These are phyloP conservation scores for Orchesellides sinensis DNA, from an alignment of 2,888 invertebrate genomes.

Conservation along the genomic window DNA sequence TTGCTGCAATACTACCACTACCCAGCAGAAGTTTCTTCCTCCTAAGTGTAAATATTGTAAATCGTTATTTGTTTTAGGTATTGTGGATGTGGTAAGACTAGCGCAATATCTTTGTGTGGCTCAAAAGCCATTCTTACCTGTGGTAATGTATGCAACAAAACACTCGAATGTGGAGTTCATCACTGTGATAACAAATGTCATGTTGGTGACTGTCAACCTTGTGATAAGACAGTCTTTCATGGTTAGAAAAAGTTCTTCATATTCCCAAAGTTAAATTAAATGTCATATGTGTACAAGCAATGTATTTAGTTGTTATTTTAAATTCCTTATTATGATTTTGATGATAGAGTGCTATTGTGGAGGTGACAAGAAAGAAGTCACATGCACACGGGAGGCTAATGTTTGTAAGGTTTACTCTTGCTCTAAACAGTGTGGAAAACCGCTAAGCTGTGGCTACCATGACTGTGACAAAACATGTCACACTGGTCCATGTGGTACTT, in stretches of 20 bases:
- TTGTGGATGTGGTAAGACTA: slow-evolving; percentile 89
- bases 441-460: slow-evolving; percentile 80
- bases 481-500: slow-evolving; percentile 82
- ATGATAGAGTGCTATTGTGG: slow-evolving; percentile 88
- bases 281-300: neutral
- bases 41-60: no score
- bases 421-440: slow-evolving; percentile 78
- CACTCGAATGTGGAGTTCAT: slow-evolving; percentile 88
- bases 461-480: slow-evolving; percentile 84
- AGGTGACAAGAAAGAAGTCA: slow-evolving; percentile 81
- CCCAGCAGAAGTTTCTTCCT: no score
- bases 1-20: slow-evolving; percentile 37
- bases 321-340: no score
- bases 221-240: slow-evolving; percentile 83
- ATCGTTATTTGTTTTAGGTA: slow-evolving; percentile 78
- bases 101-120: slow-evolving; percentile 84
- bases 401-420: slow-evolving; percentile 80
- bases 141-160: slow-evolving; percentile 84
- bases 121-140: slow-evolving; percentile 86
- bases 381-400: slow-evolving; percentile 81
- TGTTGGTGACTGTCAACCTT: slow-evolving; percentile 85
- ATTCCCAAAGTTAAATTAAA: neutral
- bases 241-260: slow-evolving; percentile 77
- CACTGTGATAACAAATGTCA: slow-evolving; percentile 86
- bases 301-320: neutral